Base-by-base conservation (phyloP, 1,140 invertebrate species). In the Drosophila subobscura region DNA sequence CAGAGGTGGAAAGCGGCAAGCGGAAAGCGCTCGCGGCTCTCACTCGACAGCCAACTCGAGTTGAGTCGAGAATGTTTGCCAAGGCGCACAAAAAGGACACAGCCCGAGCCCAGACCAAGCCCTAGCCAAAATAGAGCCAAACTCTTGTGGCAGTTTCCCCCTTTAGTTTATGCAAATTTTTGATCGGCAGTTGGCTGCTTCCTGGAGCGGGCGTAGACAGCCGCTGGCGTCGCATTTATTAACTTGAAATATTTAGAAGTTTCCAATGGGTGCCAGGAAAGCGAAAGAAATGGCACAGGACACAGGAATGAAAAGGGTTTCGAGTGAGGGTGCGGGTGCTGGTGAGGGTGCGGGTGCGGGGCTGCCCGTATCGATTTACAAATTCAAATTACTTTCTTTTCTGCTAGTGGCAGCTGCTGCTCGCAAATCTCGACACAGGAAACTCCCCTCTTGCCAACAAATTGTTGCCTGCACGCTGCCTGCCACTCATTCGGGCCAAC, bases 231-330 rank as follows among this genome's bases (percentile, higher is more conserved):
- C 42, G 66, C 75, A 84, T 84, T 85, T 84, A 84, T 84, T 79
- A 84, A 67, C 65, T 84, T 85, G 76, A 75, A 84, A 79, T 84
- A 84, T 84, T 84, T 84, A 84, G 79, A 84, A 78, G 84, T 72
- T 84, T 75, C 83, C 33, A 78, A 74, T 78, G 67, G 79, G 67
- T 52, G 57, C 61, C 12, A 42, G 42, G 10, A 5, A 45, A 37
- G 22, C 58, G 16, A 50, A 37, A 1, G 16, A 12, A 49, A 27
- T 20, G 16, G 16, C 16, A 20, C 16, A 1, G 16, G 16, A 20
- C 4, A 20, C 4, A 20, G 25, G 7, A 16, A 46, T 52, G 55
- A 71, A 58, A 53, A 37, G 40, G 45, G 54, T 16, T 47, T 56
- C 55, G 33, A 22, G 5, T 4, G n/a, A n/a, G n/a, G n/a, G n/a